Evolutionary conservation across 2,888 invertebrate species (phyloP).

Genomic region (Drosophila dives): DNA sequence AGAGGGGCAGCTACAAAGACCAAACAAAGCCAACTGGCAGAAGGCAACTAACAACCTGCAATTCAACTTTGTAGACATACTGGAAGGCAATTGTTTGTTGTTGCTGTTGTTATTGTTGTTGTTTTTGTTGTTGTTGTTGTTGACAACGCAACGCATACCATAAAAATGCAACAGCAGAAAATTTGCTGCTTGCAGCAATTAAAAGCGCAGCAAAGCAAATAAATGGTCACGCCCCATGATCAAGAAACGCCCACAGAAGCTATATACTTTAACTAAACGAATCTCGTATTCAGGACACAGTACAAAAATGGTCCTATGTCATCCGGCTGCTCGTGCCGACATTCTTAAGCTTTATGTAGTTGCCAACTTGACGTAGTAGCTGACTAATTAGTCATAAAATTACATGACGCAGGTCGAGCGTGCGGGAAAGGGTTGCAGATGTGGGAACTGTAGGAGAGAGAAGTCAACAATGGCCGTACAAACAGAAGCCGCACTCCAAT

Average conservation of each 20-base stretch:
- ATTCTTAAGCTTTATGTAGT: slow-evolving; percentile 46
- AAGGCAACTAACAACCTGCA: slow-evolving; percentile 70
- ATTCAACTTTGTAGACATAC: slow-evolving; percentile 78
- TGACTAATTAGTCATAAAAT: slow-evolving; percentile 81
- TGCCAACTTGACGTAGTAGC: slow-evolving; percentile 73
- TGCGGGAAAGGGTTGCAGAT: neutral
- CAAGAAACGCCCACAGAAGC: slow-evolving; percentile 53
- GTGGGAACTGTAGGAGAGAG: neutral
- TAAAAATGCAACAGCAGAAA: slow-evolving; percentile 58
- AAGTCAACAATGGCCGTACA: slow-evolving; percentile 57
- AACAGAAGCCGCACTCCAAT: slow-evolving; percentile 45
- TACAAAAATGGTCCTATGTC: neutral
- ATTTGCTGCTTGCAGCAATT: slow-evolving; percentile 72
- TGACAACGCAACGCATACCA: slow-evolving; percentile 51
- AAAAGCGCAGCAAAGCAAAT: slow-evolving; percentile 77
- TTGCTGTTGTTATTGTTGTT: slow-evolving; percentile 18
- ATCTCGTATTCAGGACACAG: slow-evolving; percentile 23
- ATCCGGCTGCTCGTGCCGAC: neutral
- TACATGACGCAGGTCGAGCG: slow-evolving; percentile 61
- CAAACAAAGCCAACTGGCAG: slow-evolving; percentile 46
- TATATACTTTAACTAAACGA: slow-evolving; percentile 60
- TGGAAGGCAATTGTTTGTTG: slow-evolving; percentile 55
- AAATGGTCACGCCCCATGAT: slow-evolving; percentile 62
- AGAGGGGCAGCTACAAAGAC: slow-evolving; percentile 15
- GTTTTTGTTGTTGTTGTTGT: slow-evolving; percentile 19